These are phyloP conservation scores for Galbula dea DNA, from an alignment of 2,113 vertebrate genomes.

Conservation along the genomic window DNA sequence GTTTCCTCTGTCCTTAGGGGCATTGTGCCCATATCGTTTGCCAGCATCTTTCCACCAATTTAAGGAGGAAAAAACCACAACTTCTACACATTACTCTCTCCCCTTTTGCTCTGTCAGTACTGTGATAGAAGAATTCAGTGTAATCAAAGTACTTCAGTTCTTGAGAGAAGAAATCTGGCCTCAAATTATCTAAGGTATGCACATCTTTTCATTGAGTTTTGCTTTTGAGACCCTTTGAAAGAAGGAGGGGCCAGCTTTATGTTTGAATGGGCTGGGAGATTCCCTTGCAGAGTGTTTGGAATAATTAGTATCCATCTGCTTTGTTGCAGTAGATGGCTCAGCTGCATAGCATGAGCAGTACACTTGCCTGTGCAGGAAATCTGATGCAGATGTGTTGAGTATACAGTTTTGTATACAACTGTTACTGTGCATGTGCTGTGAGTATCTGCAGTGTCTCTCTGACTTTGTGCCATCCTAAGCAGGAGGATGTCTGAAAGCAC, in stretches of 20 bases:
- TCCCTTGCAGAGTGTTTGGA: not conserved
- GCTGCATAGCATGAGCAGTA: not conserved
- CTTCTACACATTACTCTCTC: not conserved
- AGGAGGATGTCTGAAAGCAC: not conserved
- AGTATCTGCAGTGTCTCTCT: not conserved
- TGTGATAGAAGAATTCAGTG: not conserved
- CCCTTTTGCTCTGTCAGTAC: not conserved
- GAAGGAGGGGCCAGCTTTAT: not conserved
- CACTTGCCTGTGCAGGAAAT: not conserved
- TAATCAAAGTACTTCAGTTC: not conserved
- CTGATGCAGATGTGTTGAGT: not conserved
- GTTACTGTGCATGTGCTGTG: not conserved
- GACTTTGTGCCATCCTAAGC: not conserved
- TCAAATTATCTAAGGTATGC: not conserved
- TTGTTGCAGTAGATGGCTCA: not conserved
- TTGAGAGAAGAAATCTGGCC: not conserved
- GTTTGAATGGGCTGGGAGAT: not conserved
- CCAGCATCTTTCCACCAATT: conserved; percentile 26
- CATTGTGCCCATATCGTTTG: conserved; percentile 6
- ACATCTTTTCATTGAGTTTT: not conserved
- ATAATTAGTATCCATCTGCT: not conserved
- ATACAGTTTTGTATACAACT: not conserved
- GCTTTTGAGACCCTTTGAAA: not conserved
- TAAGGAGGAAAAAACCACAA: not conserved
- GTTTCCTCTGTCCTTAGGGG: not conserved